Percentiles rank a stretch among this genome's conserved stretches.
phyloP scores from a whole-genome alignment of 2,888 invertebrate species.

The Linyphia triangularis region DNA sequence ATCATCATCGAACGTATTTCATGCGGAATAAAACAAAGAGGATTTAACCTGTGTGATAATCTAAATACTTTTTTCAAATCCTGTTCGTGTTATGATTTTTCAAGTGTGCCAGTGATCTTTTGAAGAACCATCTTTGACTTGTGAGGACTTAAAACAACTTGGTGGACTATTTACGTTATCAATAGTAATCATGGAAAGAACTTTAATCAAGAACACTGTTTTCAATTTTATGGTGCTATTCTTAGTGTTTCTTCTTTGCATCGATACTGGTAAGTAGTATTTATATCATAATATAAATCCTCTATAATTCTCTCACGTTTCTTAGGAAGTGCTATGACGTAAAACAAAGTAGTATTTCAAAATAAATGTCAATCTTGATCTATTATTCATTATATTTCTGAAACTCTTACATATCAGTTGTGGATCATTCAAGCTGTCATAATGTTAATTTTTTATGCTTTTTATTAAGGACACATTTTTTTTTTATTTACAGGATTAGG shows the following conservation, averaged over 20 bases:
- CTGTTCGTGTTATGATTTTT: not conserved
- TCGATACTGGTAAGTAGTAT: slow-evolving; percentile 33
- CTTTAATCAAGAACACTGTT: slow-evolving; percentile 13
- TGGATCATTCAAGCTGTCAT: too few relatives aligned
- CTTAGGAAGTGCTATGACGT: too few relatives aligned
- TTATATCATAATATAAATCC: not conserved
- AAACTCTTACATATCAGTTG: too few relatives aligned
- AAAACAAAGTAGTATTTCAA: too few relatives aligned
- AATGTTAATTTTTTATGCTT: too few relatives aligned
- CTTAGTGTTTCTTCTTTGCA: slow-evolving; percentile 7
- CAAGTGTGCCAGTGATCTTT: not conserved
- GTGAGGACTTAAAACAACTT: not conserved
- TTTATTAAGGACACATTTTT: too few relatives aligned
- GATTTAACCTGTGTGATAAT: too few relatives aligned
- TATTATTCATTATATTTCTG: too few relatives aligned
- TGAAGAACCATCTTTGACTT: not conserved
- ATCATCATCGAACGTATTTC: not conserved
- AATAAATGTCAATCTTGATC: too few relatives aligned
- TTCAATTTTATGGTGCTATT: not conserved
- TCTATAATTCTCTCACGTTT: too few relatives aligned
- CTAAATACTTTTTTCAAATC: not conserved
- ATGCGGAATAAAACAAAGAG: not conserved
- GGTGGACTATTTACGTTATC: not conserved
- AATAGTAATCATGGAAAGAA: not conserved
- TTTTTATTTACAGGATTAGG: too few relatives aligned